Percentiles rank a stretch among this genome's conserved stretches.
These are phyloP conservation scores for Dromiciops gliroides DNA, from an alignment of 2,113 vertebrate genomes.

Conservation along the genomic window DNA sequence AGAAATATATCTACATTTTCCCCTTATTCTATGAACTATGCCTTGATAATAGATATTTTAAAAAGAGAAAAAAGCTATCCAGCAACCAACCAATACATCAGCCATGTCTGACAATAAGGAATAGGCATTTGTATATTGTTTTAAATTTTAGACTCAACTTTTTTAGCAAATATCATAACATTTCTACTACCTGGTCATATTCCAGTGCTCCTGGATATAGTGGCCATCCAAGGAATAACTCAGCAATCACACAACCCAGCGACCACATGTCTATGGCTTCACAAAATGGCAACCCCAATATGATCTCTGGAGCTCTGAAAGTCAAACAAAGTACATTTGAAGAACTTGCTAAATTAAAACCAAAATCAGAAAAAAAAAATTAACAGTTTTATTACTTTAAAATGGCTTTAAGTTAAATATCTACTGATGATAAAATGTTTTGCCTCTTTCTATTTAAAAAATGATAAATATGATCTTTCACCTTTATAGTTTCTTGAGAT, in stretches of 20 bases:
- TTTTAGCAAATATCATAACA: background rate
- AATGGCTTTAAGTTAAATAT: background rate
- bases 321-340: slow-evolving; percentile 53
- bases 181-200: slow-evolving; percentile 95
- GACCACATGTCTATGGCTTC: slow-evolving; percentile 99
- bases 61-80: background rate
- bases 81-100: background rate
- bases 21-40: background rate
- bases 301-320: slow-evolving; percentile 99
- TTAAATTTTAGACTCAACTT: slow-evolving; percentile 50
- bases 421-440: background rate
- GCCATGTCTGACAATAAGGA: background rate
- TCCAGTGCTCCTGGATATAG: slow-evolving; percentile 99
- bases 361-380: background rate
- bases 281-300: slow-evolving; percentile 99
- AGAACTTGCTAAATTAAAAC: background rate
- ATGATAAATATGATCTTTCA: background rate
- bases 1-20: background rate
- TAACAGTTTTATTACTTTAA: background rate
- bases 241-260: slow-evolving; percentile 98
- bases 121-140: background rate
- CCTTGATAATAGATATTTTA: background rate
- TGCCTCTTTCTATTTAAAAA: background rate
- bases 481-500: background rate
- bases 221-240: slow-evolving; percentile 99